Evolutionary conservation across 1,140 invertebrate species (phyloP), one percentile per base, ranked within the genome.

Genomic region (Medauroidea extradentata): DNA sequence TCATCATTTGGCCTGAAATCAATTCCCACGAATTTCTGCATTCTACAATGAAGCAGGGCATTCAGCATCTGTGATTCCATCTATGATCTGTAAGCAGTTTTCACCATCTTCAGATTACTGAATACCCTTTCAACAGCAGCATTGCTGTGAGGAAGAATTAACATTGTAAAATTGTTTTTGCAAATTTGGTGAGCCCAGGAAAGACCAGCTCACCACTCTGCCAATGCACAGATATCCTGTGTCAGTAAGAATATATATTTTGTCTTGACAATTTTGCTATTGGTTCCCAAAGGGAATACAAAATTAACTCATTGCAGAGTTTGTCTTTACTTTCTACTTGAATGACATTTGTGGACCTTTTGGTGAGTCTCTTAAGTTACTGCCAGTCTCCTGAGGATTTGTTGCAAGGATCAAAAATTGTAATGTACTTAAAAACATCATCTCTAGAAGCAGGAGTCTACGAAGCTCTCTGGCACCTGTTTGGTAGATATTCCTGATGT

Each of bases 121-220:
- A 46, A 46, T 7, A 46, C 44, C 44, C 44, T 46, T 46, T 46
- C 44, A 5, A 46, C 44, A 19, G 44, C 44, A 21, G n/a, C 44
- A 46, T 46, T 46, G 44, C 44, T 46, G 24, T 46, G 44, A 11
- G 44, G 44, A 19, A 46, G 24, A 46, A 46, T 46, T 46, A 46
- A 25, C 44, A 46, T 19, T 4, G 18, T 46, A 46, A 25, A 4
- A 46, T 19, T 4, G 18, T 46, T 46, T 46, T 46, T 21, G 24
- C 44, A 46, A 46, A 13, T 46, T 46, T 46, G 5, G 18, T 5
- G 44, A 46, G 44, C 18, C 3, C 24, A 25, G 44, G 44, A n/a
- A 46, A 46, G n/a, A 21, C 44, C 24, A 21, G n/a, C n/a, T n/a
- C 29, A 34, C 11, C 29, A 34, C 11, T 34, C 11, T 34, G 29